Evolutionary conservation across 1,140 invertebrate species (phyloP).

Genomic region (Nomia melanderi): DNA sequence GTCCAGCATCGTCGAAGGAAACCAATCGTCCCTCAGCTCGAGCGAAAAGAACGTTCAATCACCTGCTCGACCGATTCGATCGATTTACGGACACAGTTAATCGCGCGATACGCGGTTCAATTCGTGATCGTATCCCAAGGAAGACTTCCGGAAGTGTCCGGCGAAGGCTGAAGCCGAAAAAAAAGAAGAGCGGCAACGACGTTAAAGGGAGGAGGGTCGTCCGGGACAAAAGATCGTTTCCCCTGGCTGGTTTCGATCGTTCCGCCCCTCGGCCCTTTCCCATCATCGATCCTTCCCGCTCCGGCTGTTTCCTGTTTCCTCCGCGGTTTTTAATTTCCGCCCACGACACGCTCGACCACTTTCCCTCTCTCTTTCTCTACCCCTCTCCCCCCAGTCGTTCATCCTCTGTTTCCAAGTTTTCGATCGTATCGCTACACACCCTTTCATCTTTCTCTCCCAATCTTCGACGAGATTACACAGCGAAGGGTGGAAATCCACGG

Average conservation of each 20-base stretch:
- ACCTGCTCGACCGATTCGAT: slow-evolving; percentile 7
- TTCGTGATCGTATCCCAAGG: slow-evolving; percentile 24
- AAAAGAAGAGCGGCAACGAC: slow-evolving; percentile 28
- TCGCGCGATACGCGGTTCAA: background rate
- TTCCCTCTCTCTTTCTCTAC: background rate
- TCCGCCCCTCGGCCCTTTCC: background rate
- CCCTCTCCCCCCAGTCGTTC: background rate
- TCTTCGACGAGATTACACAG: too few relatives aligned
- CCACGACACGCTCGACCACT: slow-evolving; percentile 20
- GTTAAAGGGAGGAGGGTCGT: slow-evolving; percentile 37
- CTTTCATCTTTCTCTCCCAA: too few relatives aligned
- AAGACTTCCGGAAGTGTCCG: slow-evolving; percentile 7
- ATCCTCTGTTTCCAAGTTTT: too few relatives aligned
- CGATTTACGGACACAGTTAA: background rate
- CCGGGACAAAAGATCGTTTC: slow-evolving; percentile 56
- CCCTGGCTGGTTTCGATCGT: slow-evolving; percentile 41
- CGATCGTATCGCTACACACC: too few relatives aligned
- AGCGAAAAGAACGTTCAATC: too few relatives aligned
- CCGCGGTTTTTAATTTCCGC: slow-evolving; percentile 42
- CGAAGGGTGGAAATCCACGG: background rate
- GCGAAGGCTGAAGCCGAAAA: background rate
- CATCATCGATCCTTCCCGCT: background rate
- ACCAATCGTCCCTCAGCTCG: too few relatives aligned
- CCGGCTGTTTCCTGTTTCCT: slow-evolving; percentile 14
- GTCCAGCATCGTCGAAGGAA: too few relatives aligned